Evolutionary conservation across 1,140 invertebrate species (phyloP), one percentile per base, ranked within the genome.

Genomic region (Solenopsis fugax): DNA sequence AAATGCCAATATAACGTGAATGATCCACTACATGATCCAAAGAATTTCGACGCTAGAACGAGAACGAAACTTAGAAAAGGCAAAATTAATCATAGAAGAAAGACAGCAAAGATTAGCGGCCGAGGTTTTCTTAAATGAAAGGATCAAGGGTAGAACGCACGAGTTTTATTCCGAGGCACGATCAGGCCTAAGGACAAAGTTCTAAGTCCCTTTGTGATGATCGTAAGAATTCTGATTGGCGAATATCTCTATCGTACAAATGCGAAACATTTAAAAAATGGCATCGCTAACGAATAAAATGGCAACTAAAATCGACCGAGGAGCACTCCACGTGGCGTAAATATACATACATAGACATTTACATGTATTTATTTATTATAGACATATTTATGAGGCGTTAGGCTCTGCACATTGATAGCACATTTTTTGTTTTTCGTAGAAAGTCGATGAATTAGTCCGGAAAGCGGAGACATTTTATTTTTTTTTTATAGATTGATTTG

Each of bases 291-390:
- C 78, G 52, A 84, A 37, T 87, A 76, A 58, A 90, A 90, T 85
- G 89, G 89, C 86, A 78, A 90, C 89, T 89, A 89, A 90, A 89
- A 58, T 82, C 78, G 80, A 89, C 85, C 76, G 88, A 77, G 41
- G 16, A 58, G 52, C 67, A 87, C 77, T 84, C 62, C 73, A 62
- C 60, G 67, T 85, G 85, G 69, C 48, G n/a, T 89, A 89, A 89
- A 87, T 48, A 91, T 77, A 90, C 73, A 87, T 41, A 88, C 75
- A 85, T 85, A 89, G 37, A 86, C 12, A 89, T 77, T 91, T 88
- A 87, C 56, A 86, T 91, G 84, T 91, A 92, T 92, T 92, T 91
- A 92, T 92, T 92, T 91, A 91, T 90, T 88, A 88, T 90, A 87
- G 73, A 89, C 65, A 87, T 90, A 78, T 92, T 84, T 88, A 88